Base-by-base conservation (phyloP, 2,113 vertebrate species). In the Pedetes capensis region DNA sequence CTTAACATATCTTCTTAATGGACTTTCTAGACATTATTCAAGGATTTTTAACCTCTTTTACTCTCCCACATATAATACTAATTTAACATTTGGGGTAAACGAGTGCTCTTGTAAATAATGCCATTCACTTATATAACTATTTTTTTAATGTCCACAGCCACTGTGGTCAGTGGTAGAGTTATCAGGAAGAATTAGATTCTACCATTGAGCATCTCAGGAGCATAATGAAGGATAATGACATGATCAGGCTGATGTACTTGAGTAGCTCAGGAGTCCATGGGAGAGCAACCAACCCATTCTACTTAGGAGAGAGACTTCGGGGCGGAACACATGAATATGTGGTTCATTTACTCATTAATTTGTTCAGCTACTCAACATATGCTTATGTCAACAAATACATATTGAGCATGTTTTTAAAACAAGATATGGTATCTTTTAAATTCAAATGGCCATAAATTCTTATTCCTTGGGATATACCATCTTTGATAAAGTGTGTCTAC, bases 241-340 rank as follows among this genome's bases (percentile, higher is more conserved):
- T 16, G n/a, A 87, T 6, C 13, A 8, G 14, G 17, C 27, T 2
- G 14, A 39, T n/a, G 7, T 13, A 20, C 5, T 0, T n/a, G 29
- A 51, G 66, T 14, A n/a, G 5, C 20, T 17, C 1, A 25, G 55
- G 11, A 68, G 14, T 64, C 61, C 14, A 8, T 2, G 17, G 63
- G n/a, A n/a, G n/a, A n/a, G 18, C n/a, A 55, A 68, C 22, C 55
- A 55, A 47, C 5, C 29, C 69, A 49, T 14, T 22, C 29, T 57
- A n/a, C n/a, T n/a, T n/a, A n/a, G 49, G 53, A 72, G 37, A 87
- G 61, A 71, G 59, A 61, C 51, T 88, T 93, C n/a, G 59, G 37
- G n/a, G 29, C 11, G 68, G 20, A 85, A 59, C n/a, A 57, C n/a
- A 55, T 44, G 66, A 47, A 37, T 27, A 25, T 11, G 42, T 64